These are phyloP conservation scores for Mesorhabditis sp. DNA, from an alignment of 2,888 invertebrate species.

Conservation along the genomic window DNA sequence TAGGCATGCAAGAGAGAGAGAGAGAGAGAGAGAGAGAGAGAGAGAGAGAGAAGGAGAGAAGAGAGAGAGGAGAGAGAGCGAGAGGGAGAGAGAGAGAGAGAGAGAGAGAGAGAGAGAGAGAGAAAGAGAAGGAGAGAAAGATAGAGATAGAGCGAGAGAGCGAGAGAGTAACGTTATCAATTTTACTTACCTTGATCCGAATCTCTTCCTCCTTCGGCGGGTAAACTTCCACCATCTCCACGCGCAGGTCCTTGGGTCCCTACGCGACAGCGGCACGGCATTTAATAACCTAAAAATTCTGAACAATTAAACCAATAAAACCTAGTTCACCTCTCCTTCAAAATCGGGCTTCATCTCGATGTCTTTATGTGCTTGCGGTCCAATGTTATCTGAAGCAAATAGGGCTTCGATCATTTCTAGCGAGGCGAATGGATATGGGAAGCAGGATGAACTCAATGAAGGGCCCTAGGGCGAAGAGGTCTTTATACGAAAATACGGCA, in stretches of 20 bases:
- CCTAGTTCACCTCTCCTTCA: neutral
- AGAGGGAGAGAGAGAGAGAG: neutral
- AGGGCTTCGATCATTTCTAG: neutral
- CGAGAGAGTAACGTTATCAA: neutral
- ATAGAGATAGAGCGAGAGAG: neutral
- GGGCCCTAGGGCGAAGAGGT: too few species aligned
- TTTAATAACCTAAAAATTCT: neutral
- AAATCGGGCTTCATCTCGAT: constrained; percentile 4
- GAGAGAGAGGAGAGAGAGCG: neutral
- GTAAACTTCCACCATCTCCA: neutral
- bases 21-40: neutral
- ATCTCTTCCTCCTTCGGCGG: neutral
- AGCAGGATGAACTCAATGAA: too few species aligned
- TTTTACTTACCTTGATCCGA: neutral
- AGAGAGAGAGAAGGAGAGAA: neutral
- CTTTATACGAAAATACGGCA: too few species aligned
- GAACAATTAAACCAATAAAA: neutral
- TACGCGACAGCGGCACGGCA: neutral
- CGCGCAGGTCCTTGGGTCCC: neutral
- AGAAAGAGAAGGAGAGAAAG: neutral
- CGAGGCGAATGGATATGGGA: too few species aligned
- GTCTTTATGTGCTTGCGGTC: neutral
- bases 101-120: neutral
- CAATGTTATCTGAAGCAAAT: constrained; percentile 1
- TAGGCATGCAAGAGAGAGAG: neutral